Conservation (phyloP, 2,113 vertebrate species). For the Ailuropoda melanoleuca region DNA sequence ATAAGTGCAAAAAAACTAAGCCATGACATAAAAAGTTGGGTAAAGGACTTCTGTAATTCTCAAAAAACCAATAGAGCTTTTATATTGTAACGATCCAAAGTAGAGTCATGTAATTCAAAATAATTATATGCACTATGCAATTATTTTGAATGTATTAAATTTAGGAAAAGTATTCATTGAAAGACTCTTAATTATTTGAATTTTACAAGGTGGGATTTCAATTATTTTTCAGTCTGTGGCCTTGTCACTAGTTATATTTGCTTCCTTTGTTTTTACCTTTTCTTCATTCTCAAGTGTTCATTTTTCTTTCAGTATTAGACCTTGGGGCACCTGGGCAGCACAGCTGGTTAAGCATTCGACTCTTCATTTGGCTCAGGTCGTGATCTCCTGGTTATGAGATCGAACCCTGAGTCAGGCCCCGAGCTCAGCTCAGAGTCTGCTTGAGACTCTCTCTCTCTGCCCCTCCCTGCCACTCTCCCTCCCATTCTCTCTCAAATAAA, state of each 20-base stretch:
- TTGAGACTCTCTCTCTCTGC: not conserved
- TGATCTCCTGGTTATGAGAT: not conserved
- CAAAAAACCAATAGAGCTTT: not conserved
- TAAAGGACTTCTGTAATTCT: not conserved
- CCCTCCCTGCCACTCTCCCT: not conserved
- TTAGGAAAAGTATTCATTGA: not conserved
- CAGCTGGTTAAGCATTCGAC: not conserved
- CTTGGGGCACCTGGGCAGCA: not conserved
- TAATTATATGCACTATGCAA: not conserved
- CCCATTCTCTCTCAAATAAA: not conserved
- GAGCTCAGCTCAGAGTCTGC: not conserved
- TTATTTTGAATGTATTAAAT: not conserved
- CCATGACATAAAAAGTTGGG: not conserved
- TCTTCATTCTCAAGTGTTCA: not conserved
- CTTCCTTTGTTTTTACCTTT: not conserved
- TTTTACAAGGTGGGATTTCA: not conserved
- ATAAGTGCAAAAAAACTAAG: not conserved
- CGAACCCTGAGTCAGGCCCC: not conserved
- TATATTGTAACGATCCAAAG: not conserved
- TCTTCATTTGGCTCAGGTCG: not conserved
- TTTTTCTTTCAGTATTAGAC: not conserved
- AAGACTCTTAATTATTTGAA: not conserved
- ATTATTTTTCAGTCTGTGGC: not conserved
- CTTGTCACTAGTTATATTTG: not conserved
- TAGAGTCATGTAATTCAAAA: not conserved